phyloP scores from a whole-genome alignment of 2,888 invertebrate species.

The Volucella zonaria region DNA sequence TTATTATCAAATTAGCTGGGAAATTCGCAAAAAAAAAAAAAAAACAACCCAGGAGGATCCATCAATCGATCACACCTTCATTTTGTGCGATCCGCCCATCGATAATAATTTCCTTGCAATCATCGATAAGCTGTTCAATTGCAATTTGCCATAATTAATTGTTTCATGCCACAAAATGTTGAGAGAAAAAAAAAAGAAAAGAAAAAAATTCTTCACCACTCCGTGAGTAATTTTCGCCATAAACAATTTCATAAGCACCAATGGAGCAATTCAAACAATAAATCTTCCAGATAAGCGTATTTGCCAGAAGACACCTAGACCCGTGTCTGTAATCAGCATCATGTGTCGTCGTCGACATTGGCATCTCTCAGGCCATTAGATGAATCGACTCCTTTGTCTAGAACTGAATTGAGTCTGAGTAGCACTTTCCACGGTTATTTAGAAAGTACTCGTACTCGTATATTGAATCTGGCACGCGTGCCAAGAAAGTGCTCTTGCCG shows the following conservation, averaged over 20 bases:
- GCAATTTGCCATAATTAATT: constrained; percentile 48
- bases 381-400: constrained; percentile 63
- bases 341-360: background rate
- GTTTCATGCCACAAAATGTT: constrained; percentile 4
- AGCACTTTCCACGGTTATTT: constrained; percentile 56
- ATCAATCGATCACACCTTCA: constrained; percentile 41
- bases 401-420: constrained; percentile 37
- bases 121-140: constrained; percentile 39
- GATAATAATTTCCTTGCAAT: constrained; percentile 47
- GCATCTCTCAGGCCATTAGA: background rate
- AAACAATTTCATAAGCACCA: constrained; percentile 35
- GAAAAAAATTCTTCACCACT: background rate
- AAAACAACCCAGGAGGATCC: constrained; percentile 19
- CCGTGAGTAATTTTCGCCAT: constrained; percentile 42
- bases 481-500: constrained; percentile 46
- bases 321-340: background rate
- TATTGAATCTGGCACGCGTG: constrained; percentile 28
- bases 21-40: constrained; percentile 25
- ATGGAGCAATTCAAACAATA: constrained; percentile 45
- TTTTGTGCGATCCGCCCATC: constrained; percentile 32
- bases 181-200: constrained; percentile 10
- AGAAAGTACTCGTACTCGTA: constrained; percentile 66
- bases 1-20: constrained; percentile 55
- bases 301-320: constrained; percentile 23
- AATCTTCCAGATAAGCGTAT: constrained; percentile 60